These are phyloP conservation scores for Carpatolechia fugitivella DNA, from an alignment of 2,888 invertebrate species.

Conservation along the genomic window DNA sequence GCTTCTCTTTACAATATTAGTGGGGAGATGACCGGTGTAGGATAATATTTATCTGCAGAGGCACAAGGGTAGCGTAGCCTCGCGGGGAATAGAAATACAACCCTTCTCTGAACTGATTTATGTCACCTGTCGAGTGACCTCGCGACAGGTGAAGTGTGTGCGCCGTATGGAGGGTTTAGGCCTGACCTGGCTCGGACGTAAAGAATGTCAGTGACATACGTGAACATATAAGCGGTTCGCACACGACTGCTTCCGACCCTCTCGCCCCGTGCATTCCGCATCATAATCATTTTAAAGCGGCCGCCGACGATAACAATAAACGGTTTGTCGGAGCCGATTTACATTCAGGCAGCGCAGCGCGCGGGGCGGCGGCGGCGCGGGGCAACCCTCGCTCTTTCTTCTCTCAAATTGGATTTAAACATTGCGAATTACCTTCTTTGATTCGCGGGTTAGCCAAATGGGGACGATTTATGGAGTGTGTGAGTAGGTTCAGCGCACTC, in stretches of 20 bases:
- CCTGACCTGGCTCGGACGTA: background rate
- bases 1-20: slow-evolving; percentile 9
- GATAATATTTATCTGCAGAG: slow-evolving; percentile 9
- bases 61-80: background rate
- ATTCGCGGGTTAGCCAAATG: slow-evolving; percentile 73
- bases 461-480: slow-evolving; percentile 70
- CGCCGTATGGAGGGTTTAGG: background rate
- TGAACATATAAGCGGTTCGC: background rate
- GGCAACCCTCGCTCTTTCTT: slow-evolving; percentile 36
- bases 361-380: slow-evolving; percentile 28
- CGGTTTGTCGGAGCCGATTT: slow-evolving; percentile 25
- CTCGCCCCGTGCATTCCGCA: background rate
- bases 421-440: slow-evolving; percentile 74
- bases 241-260: slow-evolving; percentile 7
- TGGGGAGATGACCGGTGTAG: slow-evolving; percentile 9
- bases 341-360: slow-evolving; percentile 20
- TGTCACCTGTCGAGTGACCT: slow-evolving; percentile 3
- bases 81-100: background rate
- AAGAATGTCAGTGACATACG: background rate
- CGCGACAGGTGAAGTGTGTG: background rate
- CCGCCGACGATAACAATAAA: slow-evolving; percentile 27
- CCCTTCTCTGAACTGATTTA: slow-evolving; percentile 11
- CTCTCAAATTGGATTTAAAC: slow-evolving; percentile 70
- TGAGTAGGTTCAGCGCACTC: slow-evolving; percentile 28
- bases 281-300: slow-evolving; percentile 13